A percentile compares a stretch with the other conserved stretches of the same genome.
These are phyloP conservation scores for Onychomys leucogaster DNA, from an alignment of 2,797 vertebrate genomes.

Conservation along the genomic window DNA sequence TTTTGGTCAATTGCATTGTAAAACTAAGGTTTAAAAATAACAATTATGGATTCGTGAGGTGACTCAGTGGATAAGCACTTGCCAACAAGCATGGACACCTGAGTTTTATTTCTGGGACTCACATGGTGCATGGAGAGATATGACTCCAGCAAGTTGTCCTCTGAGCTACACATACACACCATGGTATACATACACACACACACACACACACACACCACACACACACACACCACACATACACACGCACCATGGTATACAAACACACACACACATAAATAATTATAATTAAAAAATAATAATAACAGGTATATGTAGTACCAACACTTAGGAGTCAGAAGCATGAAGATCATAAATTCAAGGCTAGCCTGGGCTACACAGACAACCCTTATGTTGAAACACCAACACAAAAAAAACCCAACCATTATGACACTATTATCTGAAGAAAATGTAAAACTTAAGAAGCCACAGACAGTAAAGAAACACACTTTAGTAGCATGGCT, in stretches of 20 bases:
- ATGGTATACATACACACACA: neutral
- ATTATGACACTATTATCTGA: neutral
- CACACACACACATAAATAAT: neutral
- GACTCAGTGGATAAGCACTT: neutral
- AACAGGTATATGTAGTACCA: neutral
- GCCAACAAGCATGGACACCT: neutral
- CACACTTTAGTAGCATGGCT: neutral
- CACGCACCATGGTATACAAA: too few relatives aligned
- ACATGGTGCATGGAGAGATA: neutral
- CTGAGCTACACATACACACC: neutral
- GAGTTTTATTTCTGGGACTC: neutral
- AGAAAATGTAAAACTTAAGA: slow-evolving; percentile 23
- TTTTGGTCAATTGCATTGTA: slow-evolving; percentile 1
- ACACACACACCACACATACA: neutral
- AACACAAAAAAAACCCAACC: neutral
- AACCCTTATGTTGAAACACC: neutral
- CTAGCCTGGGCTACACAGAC: neutral
- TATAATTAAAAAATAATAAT: neutral
- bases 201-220: neutral
- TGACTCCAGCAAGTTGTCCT: neutral
- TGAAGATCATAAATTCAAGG: neutral
- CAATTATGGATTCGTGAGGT: neutral
- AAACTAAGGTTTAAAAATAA: slow-evolving; percentile 7
- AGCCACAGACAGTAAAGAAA: slow-evolving; percentile 5
- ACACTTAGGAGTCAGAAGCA: neutral